Percentiles rank a stretch among this genome's conserved stretches.
Conservation (phyloP, 2,888 invertebrate genomes). For the Pelosia muscerda region DNA sequence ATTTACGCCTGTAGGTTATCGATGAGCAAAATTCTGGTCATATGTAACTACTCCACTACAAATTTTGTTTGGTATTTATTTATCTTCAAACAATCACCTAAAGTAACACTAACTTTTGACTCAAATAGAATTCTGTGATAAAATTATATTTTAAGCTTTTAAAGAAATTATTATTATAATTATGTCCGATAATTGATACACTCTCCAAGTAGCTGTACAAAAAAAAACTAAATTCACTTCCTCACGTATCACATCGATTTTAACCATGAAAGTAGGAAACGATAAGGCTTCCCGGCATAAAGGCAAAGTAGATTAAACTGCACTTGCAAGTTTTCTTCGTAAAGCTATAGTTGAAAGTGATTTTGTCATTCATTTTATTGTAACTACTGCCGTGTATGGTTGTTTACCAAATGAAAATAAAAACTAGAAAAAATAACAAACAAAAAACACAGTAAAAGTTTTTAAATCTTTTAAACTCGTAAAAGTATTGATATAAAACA, state of each 20-base stretch:
- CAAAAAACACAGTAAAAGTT: background rate
- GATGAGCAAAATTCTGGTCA: too few relatives aligned
- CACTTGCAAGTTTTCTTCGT: slow-evolving; percentile 70
- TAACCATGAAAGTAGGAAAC: slow-evolving; percentile 31
- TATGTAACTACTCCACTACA: too few relatives aligned
- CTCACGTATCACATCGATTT: slow-evolving; percentile 6
- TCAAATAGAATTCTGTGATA: too few relatives aligned
- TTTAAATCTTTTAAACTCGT: background rate
- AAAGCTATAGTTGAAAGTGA: slow-evolving; percentile 55
- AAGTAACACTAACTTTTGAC: too few relatives aligned
- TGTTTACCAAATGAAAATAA: slow-evolving; percentile 7
- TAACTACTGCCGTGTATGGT: slow-evolving; percentile 28
- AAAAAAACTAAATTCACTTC: slow-evolving; percentile 15
- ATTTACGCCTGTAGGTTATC: too few relatives aligned
- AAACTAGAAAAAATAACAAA: background rate
- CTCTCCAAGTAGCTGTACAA: background rate
- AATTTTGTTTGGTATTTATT: too few relatives aligned
- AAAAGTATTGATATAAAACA: slow-evolving; percentile 13
- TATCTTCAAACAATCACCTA: too few relatives aligned
- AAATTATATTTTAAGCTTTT: too few relatives aligned
- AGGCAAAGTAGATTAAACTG: slow-evolving; percentile 71
- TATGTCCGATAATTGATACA: too few relatives aligned
- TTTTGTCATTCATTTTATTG: slow-evolving; percentile 55
- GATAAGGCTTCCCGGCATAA: slow-evolving; percentile 69
- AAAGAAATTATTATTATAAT: too few relatives aligned